Base-by-base conservation (phyloP, 37 sponge, comb jelly and placozoan species). In the Haliclona indistincta region DNA sequence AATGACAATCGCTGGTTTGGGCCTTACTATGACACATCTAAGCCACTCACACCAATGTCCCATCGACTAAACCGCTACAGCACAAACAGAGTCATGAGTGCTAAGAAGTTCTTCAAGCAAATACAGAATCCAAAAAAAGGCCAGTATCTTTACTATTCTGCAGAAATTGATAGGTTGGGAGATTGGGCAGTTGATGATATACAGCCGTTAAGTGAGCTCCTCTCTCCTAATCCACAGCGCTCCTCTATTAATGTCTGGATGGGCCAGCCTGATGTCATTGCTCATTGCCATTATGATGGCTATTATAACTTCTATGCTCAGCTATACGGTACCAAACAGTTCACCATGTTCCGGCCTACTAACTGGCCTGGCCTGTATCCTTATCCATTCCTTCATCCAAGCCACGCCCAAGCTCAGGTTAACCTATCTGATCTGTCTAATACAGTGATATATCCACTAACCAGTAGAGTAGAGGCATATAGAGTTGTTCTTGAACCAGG, bases 221-320 rank as follows among this genome's bases (percentile, higher is more conserved):
- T 91, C 11, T 25, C 51, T 34, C 78, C 87, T 20, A 95, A 95
- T 60, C 91, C 91, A 0, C 71, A 38, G 29, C 64, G 41, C 17
- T 84, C 91, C 1, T 95, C 91, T 13, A 63, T 90, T 63, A 95
- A 95, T 51, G 85, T 77, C 0, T 95, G 95, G 95, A 90, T 95
- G 19, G 95, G 95, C 10, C 91, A 90, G 56, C 88, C 95, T 56
- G 53, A 80, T 51, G 95, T 95, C 13, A 87, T 95, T 45, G 95
- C 91, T 42, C 95, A 95, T 75, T 87, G 88, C 47, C 95, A 95
- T 67, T 95, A 91, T 43, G 95, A 95, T 58, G 91, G 95, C n/a
- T 95, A 95, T 70, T 92, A 95, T 66, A 95, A 95, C 82, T 87
- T 95, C 42, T 95, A 90, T 43, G 82, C 85, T 17, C 95, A 95